Conservation (phyloP, 2,797 vertebrate species). For the Lithobates sylvaticus region DNA sequence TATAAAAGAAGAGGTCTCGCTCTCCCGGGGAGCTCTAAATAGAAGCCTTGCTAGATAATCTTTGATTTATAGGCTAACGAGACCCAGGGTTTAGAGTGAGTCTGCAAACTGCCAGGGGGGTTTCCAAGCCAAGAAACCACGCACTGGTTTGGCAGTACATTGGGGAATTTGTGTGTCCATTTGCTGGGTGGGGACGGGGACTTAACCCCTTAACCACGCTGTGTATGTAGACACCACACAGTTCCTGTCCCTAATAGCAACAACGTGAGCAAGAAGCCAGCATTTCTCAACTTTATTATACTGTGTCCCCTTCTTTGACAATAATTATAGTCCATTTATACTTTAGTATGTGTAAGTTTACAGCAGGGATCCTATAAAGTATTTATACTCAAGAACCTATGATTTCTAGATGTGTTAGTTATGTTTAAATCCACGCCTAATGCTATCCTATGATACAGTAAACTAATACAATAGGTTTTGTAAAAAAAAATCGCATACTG, state of each 20-base stretch:
- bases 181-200: conserved; percentile 27
- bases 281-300: neutral
- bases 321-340: no score
- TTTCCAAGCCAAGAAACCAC: conserved; percentile 70
- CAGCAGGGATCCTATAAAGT: no score
- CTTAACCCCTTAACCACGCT: conserved; percentile 26
- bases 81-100: conserved; percentile 65
- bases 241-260: neutral
- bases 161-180: conserved; percentile 52
- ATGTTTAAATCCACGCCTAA: no score
- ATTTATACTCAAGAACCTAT: no score
- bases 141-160: conserved; percentile 59
- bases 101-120: conserved; percentile 61
- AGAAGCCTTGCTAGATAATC: conserved; percentile 74
- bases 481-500: no score
- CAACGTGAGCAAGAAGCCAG: neutral
- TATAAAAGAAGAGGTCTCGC: conserved; percentile 74
- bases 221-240: neutral
- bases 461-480: no score
- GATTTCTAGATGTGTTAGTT: no score
- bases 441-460: no score
- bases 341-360: no score
- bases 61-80: conserved; percentile 73
- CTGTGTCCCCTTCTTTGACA: neutral
- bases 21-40: conserved; percentile 76